Evolutionary conservation across 2,113 vertebrate species (phyloP).

Genomic region (Tragelaphus buxtoni): DNA sequence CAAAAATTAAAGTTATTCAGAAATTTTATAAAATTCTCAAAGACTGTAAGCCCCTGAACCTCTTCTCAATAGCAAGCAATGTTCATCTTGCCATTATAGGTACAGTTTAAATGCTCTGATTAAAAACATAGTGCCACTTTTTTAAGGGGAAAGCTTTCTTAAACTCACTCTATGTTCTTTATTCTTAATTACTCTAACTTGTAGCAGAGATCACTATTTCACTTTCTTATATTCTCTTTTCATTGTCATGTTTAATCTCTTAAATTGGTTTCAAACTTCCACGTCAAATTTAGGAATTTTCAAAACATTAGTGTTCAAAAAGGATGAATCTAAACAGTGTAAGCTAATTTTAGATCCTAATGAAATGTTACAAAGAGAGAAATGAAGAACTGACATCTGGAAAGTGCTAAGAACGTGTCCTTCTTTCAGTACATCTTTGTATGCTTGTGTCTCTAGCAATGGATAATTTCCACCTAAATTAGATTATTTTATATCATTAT

Average conservation of each 20-base stretch:
- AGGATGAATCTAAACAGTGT: background rate
- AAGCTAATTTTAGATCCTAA: background rate
- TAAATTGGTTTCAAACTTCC: background rate
- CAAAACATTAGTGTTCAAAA: background rate
- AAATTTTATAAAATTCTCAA: conserved; percentile 10
- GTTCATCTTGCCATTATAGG: background rate
- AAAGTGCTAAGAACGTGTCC: background rate
- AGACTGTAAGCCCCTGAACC: background rate
- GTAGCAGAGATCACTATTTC: background rate
- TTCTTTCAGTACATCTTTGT: background rate
- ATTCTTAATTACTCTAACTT: conserved; percentile 5
- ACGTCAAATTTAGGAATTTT: background rate
- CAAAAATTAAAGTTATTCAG: background rate
- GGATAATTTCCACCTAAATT: background rate
- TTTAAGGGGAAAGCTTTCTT: background rate
- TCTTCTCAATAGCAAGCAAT: background rate
- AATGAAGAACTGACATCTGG: background rate
- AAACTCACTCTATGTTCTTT: background rate
- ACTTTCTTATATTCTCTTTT: background rate
- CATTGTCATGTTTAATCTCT: background rate
- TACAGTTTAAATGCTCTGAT: background rate
- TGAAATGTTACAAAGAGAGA: background rate
- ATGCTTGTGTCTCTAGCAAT: background rate
- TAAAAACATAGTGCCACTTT: background rate
- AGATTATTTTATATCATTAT: background rate